Evolutionary conservation across 2,113 vertebrate species (phyloP), one percentile per base, ranked within the genome.

Genomic region (Lycocorax pyrrhopterus): DNA sequence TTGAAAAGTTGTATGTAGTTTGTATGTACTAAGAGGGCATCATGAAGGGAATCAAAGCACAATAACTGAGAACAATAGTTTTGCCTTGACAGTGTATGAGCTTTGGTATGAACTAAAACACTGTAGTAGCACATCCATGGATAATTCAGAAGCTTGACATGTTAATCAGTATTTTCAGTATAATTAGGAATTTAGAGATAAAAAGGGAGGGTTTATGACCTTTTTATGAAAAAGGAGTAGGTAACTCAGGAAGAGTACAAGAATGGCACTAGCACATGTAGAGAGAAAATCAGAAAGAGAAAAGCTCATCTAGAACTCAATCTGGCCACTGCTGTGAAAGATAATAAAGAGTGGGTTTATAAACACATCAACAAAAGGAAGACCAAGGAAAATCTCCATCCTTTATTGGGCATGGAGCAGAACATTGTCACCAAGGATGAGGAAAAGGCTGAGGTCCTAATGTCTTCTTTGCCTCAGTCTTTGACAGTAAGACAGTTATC

Each of bases 51-150:
- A 35, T 74, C 55, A 66, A 90, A 72, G 5, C 47, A 51, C 0
- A 0, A 1, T 27, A n/a, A 72, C 15, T n/a, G 27, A 32, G 9
- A 8, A 14, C 37, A 59, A 29, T 33, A 35, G 29, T 59, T 41
- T 76, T 88, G 33, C 23, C 19, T 91, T 76, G 39, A 46, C 11
- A 64, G 27, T 56, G 30, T 43, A 26, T 43, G 35, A 75, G 11
- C 25, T 43, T 58, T 35, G 58, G 8, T 37, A 30, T 9, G 12
- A 79, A 43, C 27, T 63, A 51, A 86, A 89, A 68, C 55, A 43
- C 37, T 82, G 15, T 39, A 68, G 52, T 52, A 43, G 35, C 53
- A 46, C n/a, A 69, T 64, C 25, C 9, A 15, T 47, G 81, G 39
- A 52, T 73, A 52, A 59, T 63, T 80, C 64, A 68, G 44, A 91